Base-by-base conservation (phyloP, 2,888 invertebrate genomes). In the Melanchra persicariae region DNA sequence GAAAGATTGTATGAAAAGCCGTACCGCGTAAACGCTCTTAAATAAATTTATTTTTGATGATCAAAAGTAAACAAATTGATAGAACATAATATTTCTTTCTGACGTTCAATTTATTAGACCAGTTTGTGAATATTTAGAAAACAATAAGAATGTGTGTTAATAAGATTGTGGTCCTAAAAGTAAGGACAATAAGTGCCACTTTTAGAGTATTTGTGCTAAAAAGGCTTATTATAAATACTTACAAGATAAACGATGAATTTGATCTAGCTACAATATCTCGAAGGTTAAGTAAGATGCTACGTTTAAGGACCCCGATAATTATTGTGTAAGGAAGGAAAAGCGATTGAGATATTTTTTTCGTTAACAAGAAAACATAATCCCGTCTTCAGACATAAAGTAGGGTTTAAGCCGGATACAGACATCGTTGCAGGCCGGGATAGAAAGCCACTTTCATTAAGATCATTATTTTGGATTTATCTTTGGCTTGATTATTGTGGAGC, bases 291-390 rank as follows among this genome's bases (percentile, higher is more conserved):
- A 72, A 26, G 26, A 15, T 34, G 22, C 9, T 47, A 40, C 54
- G 22, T 34, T n/a, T 61, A 30, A 30, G 15, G 43, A n/a, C 22
- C 17, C 4, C 24, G 7, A 59, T 15, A 34, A 26, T 19, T 19
- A 34, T 34, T 34, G 19, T 22, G 10, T 54, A 68, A 17, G 26
- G n/a, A 22, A 15, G 45, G 8, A 8, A 40, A 70, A 55, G 17
- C 15, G 69, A 69, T 55, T 77, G 54, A 74, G 54, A 30, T 37
- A 40, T 69, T 40, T 74, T 55, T 22, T 65, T 49, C 43, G 10
- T 34, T 30, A 8, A 8, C 57, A 59, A 30, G 10, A 69, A 66
- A 60, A 49, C 59, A 15, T 69, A 55, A 70, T 74, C 49, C 68
- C 47, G n/a, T 8, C 40, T 49, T 59, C 22, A 22, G 37, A 60